phyloP scores from a whole-genome alignment of 2,888 invertebrate genomes.

The Lasioglossum leucozonium region DNA sequence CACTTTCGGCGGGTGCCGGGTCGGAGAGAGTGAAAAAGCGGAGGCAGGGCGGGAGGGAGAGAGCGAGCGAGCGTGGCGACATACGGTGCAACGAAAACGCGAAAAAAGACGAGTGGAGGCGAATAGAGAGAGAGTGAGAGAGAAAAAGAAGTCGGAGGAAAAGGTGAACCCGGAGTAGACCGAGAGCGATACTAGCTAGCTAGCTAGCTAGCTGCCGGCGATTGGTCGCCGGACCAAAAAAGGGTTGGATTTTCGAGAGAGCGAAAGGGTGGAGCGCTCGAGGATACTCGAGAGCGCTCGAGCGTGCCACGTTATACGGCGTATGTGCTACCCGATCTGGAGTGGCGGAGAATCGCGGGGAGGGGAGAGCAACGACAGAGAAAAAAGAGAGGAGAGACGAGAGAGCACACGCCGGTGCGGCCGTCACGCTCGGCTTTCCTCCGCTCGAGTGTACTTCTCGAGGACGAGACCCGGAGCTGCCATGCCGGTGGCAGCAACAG shows the following conservation, averaged over 20 bases:
- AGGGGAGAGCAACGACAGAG: slow-evolving; percentile 11
- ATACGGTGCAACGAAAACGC: slow-evolving; percentile 30
- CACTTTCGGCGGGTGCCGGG: slow-evolving; percentile 12
- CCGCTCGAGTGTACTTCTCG: slow-evolving; percentile 74
- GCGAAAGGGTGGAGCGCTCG: slow-evolving; percentile 78
- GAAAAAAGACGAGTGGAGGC: neutral
- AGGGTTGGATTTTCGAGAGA: slow-evolving; percentile 75
- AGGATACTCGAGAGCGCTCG: slow-evolving; percentile 70
- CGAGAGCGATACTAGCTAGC: slow-evolving; percentile 28
- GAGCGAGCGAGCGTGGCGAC: slow-evolving; percentile 8
- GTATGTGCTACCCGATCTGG: slow-evolving; percentile 57
- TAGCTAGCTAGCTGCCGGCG: slow-evolving; percentile 50
- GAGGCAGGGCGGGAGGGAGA: neutral
- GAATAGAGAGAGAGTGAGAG: neutral
- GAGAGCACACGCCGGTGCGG: slow-evolving; percentile 65
- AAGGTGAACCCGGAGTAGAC: slow-evolving; percentile 21
- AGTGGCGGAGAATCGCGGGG: slow-evolving; percentile 7
- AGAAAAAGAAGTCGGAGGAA: neutral
- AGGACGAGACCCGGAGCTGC: slow-evolving; percentile 17
- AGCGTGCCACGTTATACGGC: slow-evolving; percentile 52
- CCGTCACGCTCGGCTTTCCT: slow-evolving; percentile 73
- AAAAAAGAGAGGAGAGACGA: slow-evolving; percentile 1
- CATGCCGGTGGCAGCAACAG: slow-evolving; percentile 54
- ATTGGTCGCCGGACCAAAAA: slow-evolving; percentile 70
- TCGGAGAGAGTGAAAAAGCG: neutral